Evolutionary conservation across 2,113 vertebrate species (phyloP), one percentile per base, ranked within the genome.

Genomic region (Varanus salvator): DNA sequence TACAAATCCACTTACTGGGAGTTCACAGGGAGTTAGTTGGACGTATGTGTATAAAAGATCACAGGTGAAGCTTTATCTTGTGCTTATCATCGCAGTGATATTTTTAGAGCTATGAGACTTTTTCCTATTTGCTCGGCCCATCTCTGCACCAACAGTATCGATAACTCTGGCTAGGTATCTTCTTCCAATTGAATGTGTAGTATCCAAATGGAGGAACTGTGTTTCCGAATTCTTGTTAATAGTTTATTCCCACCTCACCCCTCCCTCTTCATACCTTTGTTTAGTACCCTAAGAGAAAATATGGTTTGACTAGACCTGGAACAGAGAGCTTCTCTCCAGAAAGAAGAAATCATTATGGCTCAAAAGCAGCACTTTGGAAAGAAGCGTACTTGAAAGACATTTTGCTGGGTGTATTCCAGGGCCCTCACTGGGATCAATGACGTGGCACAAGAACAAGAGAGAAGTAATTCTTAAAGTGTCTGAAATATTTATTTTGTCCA

Each of bases 261-360:
- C 69, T 31, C 29, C 31, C 11, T 89, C 68, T 57, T 12, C 19
- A 6, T 4, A 29, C 84, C 89, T 66, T 27, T 21, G 3, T 11
- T 25, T 68, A 25, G 12, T 92, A 85, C 87, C 82, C 2, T 21
- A 80, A 87, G 74, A 75, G 82, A 86, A 84, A 90, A 5, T 84
- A 29, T 19, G 78, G 25, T 84, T 88, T 93, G 87, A 64, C 50
- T 86, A 38, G 27, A 54, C 85, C 87, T 7, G 72, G 44, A 31
- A 12, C n/a, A 92, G 76, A 80, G 92, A 75, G 31, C 0, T 25
- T 48, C n/a, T 91, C 92, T 90, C 92, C 57, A 81, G 76, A 82
- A 9, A 76, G 68, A 88, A 68, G 75, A 91, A 93, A 91, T 66
- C 50, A 60, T 89, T 86, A 19, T 82, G 91, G 8, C 8, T 78